Conservation (phyloP, 1,140 invertebrate genomes). For the Conus betulinus region DNA sequence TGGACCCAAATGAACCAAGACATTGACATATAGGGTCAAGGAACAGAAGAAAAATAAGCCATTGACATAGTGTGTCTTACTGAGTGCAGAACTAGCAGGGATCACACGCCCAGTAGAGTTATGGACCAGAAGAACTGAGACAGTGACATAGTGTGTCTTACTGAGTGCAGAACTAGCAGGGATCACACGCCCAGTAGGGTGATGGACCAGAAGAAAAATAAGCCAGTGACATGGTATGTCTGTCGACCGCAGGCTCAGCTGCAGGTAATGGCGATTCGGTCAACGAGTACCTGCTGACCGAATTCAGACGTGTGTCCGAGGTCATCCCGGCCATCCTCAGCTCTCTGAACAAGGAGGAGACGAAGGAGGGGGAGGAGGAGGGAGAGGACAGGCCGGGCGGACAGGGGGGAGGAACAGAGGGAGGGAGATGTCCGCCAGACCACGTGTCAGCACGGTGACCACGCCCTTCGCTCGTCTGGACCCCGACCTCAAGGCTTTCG, state of each 20-base stretch:
- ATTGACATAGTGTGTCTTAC: too few relatives aligned
- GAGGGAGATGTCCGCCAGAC: not conserved
- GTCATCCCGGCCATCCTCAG: constrained; percentile 59
- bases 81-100: too few relatives aligned
- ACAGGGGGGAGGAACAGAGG: not conserved
- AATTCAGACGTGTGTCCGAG: constrained; percentile 59
- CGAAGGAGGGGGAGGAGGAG: not conserved
- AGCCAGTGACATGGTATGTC: too few relatives aligned
- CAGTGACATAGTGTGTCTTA: too few relatives aligned
- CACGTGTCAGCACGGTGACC: not conserved
- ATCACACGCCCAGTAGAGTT: too few relatives aligned
- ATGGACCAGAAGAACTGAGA: too few relatives aligned
- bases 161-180: too few relatives aligned
- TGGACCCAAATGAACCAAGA: too few relatives aligned
- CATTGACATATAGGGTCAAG: too few relatives aligned
- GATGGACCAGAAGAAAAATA: too few relatives aligned
- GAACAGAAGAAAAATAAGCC: too few relatives aligned
- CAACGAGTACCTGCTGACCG: constrained; percentile 58
- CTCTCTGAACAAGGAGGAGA: constrained; percentile 56
- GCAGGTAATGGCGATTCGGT: constrained; percentile 19
- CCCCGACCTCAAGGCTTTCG: not conserved
- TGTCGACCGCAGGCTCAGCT: not conserved
- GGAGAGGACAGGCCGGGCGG: not conserved
- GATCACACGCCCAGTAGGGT: too few relatives aligned
- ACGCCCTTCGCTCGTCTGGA: not conserved